Percentiles rank a stretch among this genome's conserved stretches.
phyloP scores from a whole-genome alignment of 1,140 invertebrate species.

The Drosophila athabasca region DNA sequence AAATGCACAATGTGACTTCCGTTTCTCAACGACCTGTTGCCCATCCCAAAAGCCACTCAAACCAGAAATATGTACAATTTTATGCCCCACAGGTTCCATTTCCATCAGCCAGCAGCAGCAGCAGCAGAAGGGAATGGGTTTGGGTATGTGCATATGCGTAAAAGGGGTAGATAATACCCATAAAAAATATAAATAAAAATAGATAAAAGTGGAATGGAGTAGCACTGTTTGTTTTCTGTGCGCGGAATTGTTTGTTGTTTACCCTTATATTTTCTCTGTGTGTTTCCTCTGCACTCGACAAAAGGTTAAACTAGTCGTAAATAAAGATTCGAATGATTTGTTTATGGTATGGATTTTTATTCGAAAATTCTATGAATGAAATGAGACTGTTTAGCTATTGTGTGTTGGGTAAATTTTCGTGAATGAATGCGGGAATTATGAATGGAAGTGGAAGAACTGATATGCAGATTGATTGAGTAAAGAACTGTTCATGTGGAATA shows the following conservation, averaged over 20 bases:
- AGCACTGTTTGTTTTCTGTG: conserved; percentile 8
- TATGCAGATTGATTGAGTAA: no score
- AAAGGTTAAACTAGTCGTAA: conserved; percentile 23
- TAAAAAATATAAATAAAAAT: conserved; percentile 26
- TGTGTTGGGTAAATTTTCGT: no score
- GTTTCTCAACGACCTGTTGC: conserved; percentile 52
- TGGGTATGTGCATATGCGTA: conserved; percentile 5
- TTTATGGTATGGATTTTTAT: neutral
- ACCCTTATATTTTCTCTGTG: neutral
- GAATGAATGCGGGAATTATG: no score
- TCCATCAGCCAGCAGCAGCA: conserved; percentile 5
- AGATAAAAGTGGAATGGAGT: conserved; percentile 15
- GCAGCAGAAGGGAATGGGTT: conserved; percentile 10
- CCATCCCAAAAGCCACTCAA: conserved; percentile 14
- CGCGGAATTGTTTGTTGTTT: conserved; percentile 5
- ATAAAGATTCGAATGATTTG: conserved; percentile 27
- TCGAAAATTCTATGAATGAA: conserved; percentile 22
- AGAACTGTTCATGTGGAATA: no score
- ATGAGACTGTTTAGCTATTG: neutral
- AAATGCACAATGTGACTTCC: conserved; percentile 78
- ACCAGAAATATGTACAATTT: conserved; percentile 39
- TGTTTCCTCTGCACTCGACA: conserved; percentile 11
- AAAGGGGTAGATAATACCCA: conserved; percentile 17
- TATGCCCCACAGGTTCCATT: conserved; percentile 50
- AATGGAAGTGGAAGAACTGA: no score